Base-by-base conservation (phyloP, 2,113 vertebrate genomes). In the Pachycephala philippinensis region DNA sequence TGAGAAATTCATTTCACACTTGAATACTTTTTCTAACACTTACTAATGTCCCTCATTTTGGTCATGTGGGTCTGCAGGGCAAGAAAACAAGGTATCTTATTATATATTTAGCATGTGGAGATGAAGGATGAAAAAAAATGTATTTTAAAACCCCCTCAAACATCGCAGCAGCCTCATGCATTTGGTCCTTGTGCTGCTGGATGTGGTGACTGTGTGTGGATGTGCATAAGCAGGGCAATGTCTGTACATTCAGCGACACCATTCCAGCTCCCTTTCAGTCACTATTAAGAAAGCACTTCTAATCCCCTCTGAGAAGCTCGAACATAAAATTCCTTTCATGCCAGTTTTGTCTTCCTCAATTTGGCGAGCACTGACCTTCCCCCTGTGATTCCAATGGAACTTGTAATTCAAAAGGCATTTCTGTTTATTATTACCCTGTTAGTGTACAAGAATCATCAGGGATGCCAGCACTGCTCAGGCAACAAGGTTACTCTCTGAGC, bases 1-100 rank as follows among this genome's bases (percentile, higher is more conserved):
- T 91, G 89, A 95, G 95, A 93, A 97, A 96, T 97, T 97, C 87
- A 94, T 97, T 97, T 97, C 97, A 97, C 94, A 97, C 97, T 97
- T 95, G 94, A 94, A 87, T 95, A 91, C 97, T 97, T 97, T 97
- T 97, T 96, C 94, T 96, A 97, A 98, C 94, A 97, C 95, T 92
- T 97, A 96, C 96, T 97, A 97, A 96, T 92, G 93, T 95, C 96
- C 96, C 97, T 96, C 81, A 86, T 80, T 82, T 94, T 93, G 96
- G 94, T 78, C 91, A 91, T 78, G 64, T 80, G 96, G 96, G 95
- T 91, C 94, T 92, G 89, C 88, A 96, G 96, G 93, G 94, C 94
- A 97, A 96, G 90, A 93, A 96, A 96, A 94, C 94, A 92, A 96
- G 94, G 96, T 92, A 91, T 95, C 92, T 94, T 89, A 93, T 96